Base-by-base conservation (phyloP, 2,888 invertebrate genomes). In the Melinopterus prodromus region DNA sequence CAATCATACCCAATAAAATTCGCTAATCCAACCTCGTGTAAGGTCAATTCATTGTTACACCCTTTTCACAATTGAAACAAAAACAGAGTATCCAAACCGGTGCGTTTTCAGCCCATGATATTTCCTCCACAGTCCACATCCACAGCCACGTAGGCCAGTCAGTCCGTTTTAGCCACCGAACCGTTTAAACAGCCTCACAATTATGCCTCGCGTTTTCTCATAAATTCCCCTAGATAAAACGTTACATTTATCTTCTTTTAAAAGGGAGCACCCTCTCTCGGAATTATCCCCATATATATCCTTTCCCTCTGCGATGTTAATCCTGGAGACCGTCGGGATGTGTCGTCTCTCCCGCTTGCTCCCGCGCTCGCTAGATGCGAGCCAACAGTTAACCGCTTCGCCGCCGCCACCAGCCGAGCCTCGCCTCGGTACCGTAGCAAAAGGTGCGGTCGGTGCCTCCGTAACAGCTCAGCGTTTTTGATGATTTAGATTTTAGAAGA, bases 181-280 rank as follows among this genome's bases (percentile, higher is more conserved):
- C 86, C 88, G 87, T 86, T 88, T 88, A 88, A 88, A 87, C 88
- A 87, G 86, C 85, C 9, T 86, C 86, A 87, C 87, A 88, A 88
- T 88, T 88, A 88, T 88, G 87, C 87, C 85, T 84, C 87, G 85
- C 87, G 85, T 85, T 86, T 87, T 85, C 87, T 86, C 88, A 88
- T 88, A 88, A 88, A 88, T 88, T 88, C 86, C 86, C 86, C 86
- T 86, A 88, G 88, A 89, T 88, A 89, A 88, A 88, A 88, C 86
- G 87, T 85, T 85, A 88, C 88, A 89, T 89, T 88, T 87, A 89
- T 89, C 89, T 88, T 89, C 88, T 88, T 88, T 88, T 88, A 87
- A 88, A 88, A 85, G 84, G 84, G 86, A 85, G 37, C n/a, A 36
- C 74, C 74, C 36, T 35, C 35, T 35, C 26, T 26, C 74, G 85